Conservation (phyloP, 2,113 vertebrate species). For the Myodes glareolus region DNA sequence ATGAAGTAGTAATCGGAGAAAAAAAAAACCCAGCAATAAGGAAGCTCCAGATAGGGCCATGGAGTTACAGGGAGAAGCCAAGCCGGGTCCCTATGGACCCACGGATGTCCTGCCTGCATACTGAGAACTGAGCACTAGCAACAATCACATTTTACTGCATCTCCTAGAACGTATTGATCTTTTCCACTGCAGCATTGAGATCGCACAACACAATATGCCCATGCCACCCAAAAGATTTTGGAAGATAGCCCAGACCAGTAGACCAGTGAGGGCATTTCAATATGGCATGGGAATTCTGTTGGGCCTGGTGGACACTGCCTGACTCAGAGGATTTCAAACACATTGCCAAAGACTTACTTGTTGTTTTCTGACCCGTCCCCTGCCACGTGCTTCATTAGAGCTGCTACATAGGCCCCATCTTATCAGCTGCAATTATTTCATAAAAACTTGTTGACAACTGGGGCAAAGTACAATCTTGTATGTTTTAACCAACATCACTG, state of each 20-base stretch:
- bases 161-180: neutral
- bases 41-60: constrained; percentile 53
- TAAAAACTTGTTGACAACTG: constrained; percentile 6
- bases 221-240: neutral
- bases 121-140: neutral
- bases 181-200: neutral
- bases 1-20: constrained; percentile 15
- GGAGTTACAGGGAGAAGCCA: constrained; percentile 39
- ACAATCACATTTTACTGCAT: neutral
- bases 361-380: neutral
- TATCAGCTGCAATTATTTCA: constrained; percentile 5
- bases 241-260: neutral
- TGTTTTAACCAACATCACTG: neutral
- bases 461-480: neutral
- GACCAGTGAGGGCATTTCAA: neutral
- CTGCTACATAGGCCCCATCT: neutral
- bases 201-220: neutral
- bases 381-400: neutral
- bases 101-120: neutral
- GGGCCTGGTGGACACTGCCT: neutral
- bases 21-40: constrained; percentile 49
- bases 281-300: neutral
- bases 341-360: neutral
- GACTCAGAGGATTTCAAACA: neutral
- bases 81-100: neutral